phyloP scores from a whole-genome alignment of 2,797 vertebrate genomes.

The Scarus forsteni region DNA sequence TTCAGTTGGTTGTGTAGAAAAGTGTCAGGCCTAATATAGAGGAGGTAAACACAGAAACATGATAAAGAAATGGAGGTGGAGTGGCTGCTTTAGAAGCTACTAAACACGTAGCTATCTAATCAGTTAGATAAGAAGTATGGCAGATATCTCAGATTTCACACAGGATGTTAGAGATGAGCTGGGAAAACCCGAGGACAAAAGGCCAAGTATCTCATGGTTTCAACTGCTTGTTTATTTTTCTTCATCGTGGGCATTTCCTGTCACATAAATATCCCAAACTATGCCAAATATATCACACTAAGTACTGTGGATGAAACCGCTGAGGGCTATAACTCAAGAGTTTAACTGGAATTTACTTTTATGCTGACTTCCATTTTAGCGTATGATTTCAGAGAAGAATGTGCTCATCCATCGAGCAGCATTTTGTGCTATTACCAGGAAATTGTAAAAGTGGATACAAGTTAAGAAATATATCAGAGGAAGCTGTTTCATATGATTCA shows the following conservation, averaged over 20 bases:
- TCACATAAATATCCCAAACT: slow-evolving; percentile 50
- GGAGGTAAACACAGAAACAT: neutral
- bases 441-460: neutral
- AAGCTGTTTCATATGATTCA: slow-evolving; percentile 27
- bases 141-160: slow-evolving; percentile 22
- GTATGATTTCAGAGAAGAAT: neutral
- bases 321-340: slow-evolving; percentile 1
- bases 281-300: slow-evolving; percentile 50
- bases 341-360: slow-evolving; percentile 9
- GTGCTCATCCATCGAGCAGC: neutral
- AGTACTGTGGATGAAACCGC: neutral
- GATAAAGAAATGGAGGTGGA: neutral
- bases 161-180: slow-evolving; percentile 17
- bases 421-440: slow-evolving; percentile 1
- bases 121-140: neutral
- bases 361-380: slow-evolving; percentile 2
- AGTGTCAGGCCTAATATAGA: neutral
- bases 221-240: slow-evolving; percentile 23
- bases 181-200: slow-evolving; percentile 20
- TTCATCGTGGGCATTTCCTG: slow-evolving; percentile 71
- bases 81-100: neutral
- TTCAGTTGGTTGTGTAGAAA: no score
- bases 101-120: neutral
- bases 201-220: slow-evolving; percentile 4
- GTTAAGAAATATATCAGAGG: neutral